Evolutionary conservation across 1,140 invertebrate genomes (phyloP).

Genomic region (Elymnias hypermnestra): DNA sequence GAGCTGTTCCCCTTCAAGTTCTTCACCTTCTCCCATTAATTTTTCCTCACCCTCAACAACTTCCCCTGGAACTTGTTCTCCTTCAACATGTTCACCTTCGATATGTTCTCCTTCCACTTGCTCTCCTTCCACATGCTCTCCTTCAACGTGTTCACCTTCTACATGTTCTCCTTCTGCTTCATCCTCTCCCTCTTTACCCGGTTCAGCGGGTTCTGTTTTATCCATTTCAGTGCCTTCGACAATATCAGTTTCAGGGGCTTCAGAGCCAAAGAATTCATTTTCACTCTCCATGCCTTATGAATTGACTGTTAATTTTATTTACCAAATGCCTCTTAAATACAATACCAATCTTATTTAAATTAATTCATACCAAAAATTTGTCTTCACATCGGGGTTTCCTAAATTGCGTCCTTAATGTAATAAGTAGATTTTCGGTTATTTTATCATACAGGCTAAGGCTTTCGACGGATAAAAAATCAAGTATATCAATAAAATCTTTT

Average conservation of each 20-base stretch:
- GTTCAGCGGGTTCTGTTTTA: constrained; percentile 17
- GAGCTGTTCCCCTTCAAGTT: constrained; percentile 31
- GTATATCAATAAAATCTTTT: constrained; percentile 49
- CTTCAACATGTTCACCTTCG: constrained; percentile 28
- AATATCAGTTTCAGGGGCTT: constrained; percentile 9
- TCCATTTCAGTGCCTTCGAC: constrained; percentile 13
- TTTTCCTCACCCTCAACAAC: constrained; percentile 32
- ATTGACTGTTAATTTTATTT: constrained; percentile 12
- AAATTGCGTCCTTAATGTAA: constrained; percentile 40
- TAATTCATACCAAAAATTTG: constrained; percentile 49
- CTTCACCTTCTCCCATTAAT: constrained; percentile 28
- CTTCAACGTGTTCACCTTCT: constrained; percentile 20
- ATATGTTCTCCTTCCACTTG: constrained; percentile 20
- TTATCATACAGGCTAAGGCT: constrained; percentile 51
- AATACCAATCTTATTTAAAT: constrained; percentile 4
- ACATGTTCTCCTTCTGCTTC: constrained; percentile 23
- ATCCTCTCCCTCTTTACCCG: constrained; percentile 22
- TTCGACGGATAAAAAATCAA: constrained; percentile 44
- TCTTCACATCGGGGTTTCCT: constrained; percentile 44
- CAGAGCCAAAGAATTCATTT: constrained; percentile 9
- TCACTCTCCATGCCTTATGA: constrained; percentile 21
- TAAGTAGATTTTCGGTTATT: constrained; percentile 52
- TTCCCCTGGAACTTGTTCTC: constrained; percentile 37
- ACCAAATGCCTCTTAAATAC: constrained; percentile 7
- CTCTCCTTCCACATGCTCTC: constrained; percentile 26